Base-by-base conservation (phyloP, 2,113 vertebrate species). In the Ploceus nigricollis region DNA sequence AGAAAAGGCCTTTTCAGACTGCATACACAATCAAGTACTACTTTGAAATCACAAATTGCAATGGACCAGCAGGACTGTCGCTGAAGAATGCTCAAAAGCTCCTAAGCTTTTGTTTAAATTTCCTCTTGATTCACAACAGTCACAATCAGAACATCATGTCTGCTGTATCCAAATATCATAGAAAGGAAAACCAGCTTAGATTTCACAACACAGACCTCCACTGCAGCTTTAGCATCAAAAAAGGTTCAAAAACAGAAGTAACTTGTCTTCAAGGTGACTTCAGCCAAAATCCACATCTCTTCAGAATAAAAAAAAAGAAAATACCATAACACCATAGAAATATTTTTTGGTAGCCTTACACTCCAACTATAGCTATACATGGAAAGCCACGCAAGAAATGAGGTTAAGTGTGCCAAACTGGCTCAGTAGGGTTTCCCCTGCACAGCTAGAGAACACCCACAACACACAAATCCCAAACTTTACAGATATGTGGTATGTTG, bases 21-120 rank as follows among this genome's bases (percentile, higher is more conserved):
- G 75, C 72, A 86, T 30, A 44, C 40, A 84, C 1, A 1, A 95
- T 48, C 82, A 78, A 75, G 39, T 45, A 75, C 58, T 90, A 69
- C 64, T 93, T 17, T 60, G 82, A 94, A 93, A 85, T 28, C 51
- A 61, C 18, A 48, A 73, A 50, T 51, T 92, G 80, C 54, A 87
- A 44, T 65, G 45, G 82, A 69, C 64, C 70, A 91, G 95, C 50
- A 82, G 64, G 90, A 95, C 76, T 82, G 60, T 60, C 75, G 96
- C 45, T 93, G 77, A 87, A 89, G 64, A 72, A 51, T 73, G 75
- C 75, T 92, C 82, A 88, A 87, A 93, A 96, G 51, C 23, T 25
- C 44, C 56, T 82, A 86, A 81, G 60, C 20, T 97, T 96, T 88
- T 37, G 13, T 86, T 97, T 92, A 65, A 86, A 93, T 73, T 91